Evolutionary conservation across 2,888 invertebrate genomes (phyloP), one percentile per base, ranked within the genome.

Genomic region (Chouioia cunea): DNA sequence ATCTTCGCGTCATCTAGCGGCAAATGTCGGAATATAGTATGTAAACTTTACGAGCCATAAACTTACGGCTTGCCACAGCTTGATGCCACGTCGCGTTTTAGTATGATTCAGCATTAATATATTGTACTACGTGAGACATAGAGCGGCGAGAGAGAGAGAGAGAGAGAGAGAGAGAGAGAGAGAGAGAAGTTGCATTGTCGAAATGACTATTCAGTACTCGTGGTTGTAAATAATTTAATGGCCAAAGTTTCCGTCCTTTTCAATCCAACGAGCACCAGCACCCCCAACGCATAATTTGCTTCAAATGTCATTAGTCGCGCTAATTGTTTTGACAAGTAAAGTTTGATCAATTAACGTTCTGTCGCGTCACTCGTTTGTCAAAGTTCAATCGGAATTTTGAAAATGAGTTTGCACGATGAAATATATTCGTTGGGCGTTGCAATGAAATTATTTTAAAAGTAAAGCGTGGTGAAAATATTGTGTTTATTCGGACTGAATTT

Each of bases 151-250:
- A 36, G 10, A 3, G 36, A 36, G 36, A 36, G 36, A 36, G 36
- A 36, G 36, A 36, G 36, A 36, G 36, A 36, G 36, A 36, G 36
- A 36, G 36, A 36, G 36, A 36, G 36, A 36, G 36, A 36, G 36
- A 36, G 36, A 36, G 57, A 44, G 46, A 60, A 70, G 65, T 62
- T 70, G 65, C 27, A 65, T 23, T 56, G 65, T 54, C 65, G 50
- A 70, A 65, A 65, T 62, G 36, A 52, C 62, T 65, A 65, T 65
- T 70, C 36, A 36, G 62, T 36, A 62, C 57, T 65, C 44, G 2
- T 43, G 56, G 44, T 62, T 65, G 46, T 65, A 48, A 65, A 70
- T 70, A 65, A 70, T 65, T 65, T 70, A 65, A 70, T 65, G 27
- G 15, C 43, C 20, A 60, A 70, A 70, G 60, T 70, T 70, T 57